Conservation (phyloP, 2,797 vertebrate species). For the Phalloptychus januarius region DNA sequence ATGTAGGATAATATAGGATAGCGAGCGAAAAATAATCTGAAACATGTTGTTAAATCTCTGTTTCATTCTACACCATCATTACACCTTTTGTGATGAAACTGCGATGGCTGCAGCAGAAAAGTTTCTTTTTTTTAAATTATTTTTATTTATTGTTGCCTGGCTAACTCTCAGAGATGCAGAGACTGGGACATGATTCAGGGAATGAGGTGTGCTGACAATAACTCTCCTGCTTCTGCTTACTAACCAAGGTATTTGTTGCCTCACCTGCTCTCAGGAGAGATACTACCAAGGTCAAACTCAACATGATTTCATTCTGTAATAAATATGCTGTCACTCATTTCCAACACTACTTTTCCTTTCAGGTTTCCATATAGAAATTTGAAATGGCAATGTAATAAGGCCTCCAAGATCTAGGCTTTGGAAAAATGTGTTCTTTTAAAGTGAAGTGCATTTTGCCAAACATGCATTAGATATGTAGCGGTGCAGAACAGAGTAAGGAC, state of each 20-base stretch:
- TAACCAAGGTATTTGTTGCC: background rate
- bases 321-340: background rate
- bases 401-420: background rate
- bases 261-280: slow-evolving; percentile 2
- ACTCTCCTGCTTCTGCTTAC: background rate
- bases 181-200: slow-evolving; percentile 15
- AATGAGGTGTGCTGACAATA: slow-evolving; percentile 9
- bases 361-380: background rate
- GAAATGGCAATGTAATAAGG: background rate
- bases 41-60: background rate
- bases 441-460: background rate
- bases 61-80: slow-evolving; percentile 10
- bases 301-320: background rate
- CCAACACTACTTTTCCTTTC: background rate
- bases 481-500: background rate
- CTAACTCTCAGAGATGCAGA: slow-evolving; percentile 7
- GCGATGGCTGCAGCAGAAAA: background rate
- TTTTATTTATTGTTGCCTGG: slow-evolving; percentile 4
- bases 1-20: background rate
- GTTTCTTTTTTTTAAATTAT: background rate
- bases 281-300: background rate
- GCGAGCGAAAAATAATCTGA: background rate
- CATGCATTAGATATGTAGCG: background rate
- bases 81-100: slow-evolving; percentile 2
- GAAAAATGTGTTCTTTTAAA: background rate